Evolutionary conservation across 1,140 invertebrate genomes (phyloP).

Genomic region (Pachyrhynchus sulphureomaculatus): DNA sequence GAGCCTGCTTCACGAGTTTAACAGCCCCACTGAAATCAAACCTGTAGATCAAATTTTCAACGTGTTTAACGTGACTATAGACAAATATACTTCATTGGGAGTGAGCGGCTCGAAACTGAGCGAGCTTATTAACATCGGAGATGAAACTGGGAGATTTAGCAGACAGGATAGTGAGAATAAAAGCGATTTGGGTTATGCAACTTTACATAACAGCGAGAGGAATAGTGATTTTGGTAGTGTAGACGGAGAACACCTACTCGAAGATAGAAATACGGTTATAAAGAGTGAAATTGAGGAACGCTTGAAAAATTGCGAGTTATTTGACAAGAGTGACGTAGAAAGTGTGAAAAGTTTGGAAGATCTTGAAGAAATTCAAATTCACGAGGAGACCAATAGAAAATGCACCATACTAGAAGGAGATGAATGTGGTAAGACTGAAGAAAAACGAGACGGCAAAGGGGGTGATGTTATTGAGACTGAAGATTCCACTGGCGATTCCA

Average conservation of each 20-base stretch:
- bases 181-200: slow-evolving; percentile 25
- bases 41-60: slow-evolving; percentile 48
- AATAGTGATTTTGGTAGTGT: slow-evolving; percentile 27
- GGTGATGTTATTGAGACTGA: not conserved
- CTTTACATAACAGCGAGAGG: slow-evolving; percentile 23
- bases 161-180: slow-evolving; percentile 27
- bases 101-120: slow-evolving; percentile 34
- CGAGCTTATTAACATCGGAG: slow-evolving; percentile 32
- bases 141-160: slow-evolving; percentile 9
- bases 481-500: not conserved
- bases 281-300: slow-evolving; percentile 15
- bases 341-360: not conserved
- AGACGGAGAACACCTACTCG: slow-evolving; percentile 23
- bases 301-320: slow-evolving; percentile 16
- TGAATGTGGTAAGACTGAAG: not conserved
- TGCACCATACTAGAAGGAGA: not conserved
- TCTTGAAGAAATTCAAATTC: not conserved
- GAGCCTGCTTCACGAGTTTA: slow-evolving; percentile 43
- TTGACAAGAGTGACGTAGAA: not conserved
- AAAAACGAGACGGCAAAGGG: not conserved
- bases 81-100: slow-evolving; percentile 36
- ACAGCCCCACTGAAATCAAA: slow-evolving; percentile 42
- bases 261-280: slow-evolving; percentile 13
- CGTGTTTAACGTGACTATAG: slow-evolving; percentile 48
- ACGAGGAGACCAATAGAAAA: not conserved